Percentiles rank a stretch among this genome's conserved stretches.
These are phyloP conservation scores for Heliangelus exortis DNA, from an alignment of 2,797 vertebrate genomes.

Conservation along the genomic window DNA sequence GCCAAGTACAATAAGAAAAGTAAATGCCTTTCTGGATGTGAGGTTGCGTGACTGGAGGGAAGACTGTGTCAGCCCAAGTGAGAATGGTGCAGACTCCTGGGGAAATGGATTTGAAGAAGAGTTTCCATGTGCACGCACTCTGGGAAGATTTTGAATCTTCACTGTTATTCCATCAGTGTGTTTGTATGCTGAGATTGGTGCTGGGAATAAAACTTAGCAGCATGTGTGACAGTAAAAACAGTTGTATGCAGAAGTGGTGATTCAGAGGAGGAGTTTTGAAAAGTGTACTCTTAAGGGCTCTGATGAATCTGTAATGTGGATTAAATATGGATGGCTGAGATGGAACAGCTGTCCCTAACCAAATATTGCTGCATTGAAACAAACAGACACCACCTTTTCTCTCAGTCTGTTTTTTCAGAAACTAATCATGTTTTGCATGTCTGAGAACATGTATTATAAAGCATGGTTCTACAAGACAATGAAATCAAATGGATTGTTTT, in stretches of 20 bases:
- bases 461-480: neutral
- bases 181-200: neutral
- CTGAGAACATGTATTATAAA: neutral
- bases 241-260: neutral
- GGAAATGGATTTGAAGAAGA: neutral
- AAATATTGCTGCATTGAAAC: neutral
- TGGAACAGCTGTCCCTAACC: neutral
- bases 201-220: neutral
- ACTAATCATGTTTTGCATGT: neutral
- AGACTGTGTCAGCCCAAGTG: neutral
- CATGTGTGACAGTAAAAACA: neutral
- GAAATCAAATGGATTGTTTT: neutral
- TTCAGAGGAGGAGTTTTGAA: neutral
- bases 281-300: neutral
- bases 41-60: neutral
- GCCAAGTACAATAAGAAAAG: neutral
- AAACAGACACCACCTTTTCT: neutral
- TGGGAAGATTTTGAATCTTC: neutral
- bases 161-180: neutral
- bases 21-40: neutral
- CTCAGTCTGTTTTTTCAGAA: neutral
- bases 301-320: neutral
- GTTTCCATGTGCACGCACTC: rapidly evolving
- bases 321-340: neutral
- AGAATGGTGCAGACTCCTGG: neutral